These are phyloP conservation scores for Syngnathus rostellatus DNA, from an alignment of 2,797 vertebrate species.

Conservation along the genomic window DNA sequence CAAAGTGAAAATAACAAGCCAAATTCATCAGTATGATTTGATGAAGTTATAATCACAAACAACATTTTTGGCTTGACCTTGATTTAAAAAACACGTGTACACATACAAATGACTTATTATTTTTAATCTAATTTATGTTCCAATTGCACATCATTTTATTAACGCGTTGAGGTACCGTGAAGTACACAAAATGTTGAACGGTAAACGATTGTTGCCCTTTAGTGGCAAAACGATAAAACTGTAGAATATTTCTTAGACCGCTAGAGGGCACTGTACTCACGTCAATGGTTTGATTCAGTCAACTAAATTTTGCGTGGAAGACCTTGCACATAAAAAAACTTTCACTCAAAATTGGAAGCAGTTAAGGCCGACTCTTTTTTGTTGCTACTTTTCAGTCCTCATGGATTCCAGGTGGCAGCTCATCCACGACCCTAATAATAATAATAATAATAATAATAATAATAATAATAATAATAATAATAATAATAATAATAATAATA, in stretches of 20 bases:
- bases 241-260: too few relatives aligned
- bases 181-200: not conserved
- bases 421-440: too few relatives aligned
- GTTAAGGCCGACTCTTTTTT: too few relatives aligned
- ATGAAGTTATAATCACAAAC: not conserved
- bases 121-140: not conserved
- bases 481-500: too few relatives aligned
- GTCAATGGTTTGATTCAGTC: not conserved
- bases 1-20: not conserved
- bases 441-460: too few relatives aligned
- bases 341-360: too few relatives aligned
- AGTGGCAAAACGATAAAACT: constrained; percentile 8
- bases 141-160: too few relatives aligned
- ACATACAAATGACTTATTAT: not conserved
- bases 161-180: too few relatives aligned
- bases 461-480: too few relatives aligned
- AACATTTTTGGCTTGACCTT: not conserved
- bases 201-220: constrained; percentile 37
- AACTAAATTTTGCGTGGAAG: not conserved
- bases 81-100: not conserved
- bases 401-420: too few relatives aligned
- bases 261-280: not conserved
- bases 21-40: not conserved
- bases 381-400: too few relatives aligned
- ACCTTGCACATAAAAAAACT: not conserved